Conservation (phyloP, 2,113 vertebrate genomes). For the Sclerurus mexicanus region DNA sequence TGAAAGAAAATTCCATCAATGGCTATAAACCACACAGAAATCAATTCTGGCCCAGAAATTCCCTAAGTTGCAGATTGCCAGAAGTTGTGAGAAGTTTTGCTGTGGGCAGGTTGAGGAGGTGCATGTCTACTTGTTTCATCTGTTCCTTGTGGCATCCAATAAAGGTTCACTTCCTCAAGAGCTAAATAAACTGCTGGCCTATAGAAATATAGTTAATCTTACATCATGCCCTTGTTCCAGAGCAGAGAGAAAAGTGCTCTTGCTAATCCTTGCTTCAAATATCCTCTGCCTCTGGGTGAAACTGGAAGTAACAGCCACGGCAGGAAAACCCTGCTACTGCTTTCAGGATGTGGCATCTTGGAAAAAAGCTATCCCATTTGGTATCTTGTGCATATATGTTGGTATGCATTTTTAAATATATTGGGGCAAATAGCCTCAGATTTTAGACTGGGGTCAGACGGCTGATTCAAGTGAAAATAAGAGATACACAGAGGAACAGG, state of each 20-base stretch:
- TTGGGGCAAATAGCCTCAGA: not conserved
- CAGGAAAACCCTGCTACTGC: not conserved
- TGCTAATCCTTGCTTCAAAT: not conserved
- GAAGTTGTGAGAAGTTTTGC: not conserved
- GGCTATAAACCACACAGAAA: not conserved
- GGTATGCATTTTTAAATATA: not conserved
- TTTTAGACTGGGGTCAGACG: not conserved
- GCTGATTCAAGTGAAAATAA: not conserved
- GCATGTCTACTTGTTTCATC: not conserved
- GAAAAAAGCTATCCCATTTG: not conserved
- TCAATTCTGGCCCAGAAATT: not conserved
- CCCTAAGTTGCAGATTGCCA: not conserved
- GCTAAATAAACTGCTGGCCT: not conserved
- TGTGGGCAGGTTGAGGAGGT: not conserved
- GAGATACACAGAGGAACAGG: not conserved
- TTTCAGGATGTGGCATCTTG: not conserved
- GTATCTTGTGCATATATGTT: not conserved
- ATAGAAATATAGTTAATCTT: not conserved
- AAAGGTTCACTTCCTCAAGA: not conserved
- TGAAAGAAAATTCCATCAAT: not conserved
- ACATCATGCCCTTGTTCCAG: not conserved
- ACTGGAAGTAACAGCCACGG: not conserved
- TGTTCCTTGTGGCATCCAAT: not conserved
- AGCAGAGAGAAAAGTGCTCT: not conserved
- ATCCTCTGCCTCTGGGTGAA: not conserved